Conservation (phyloP, 2,888 invertebrate species). For the Seira sanloemensis region DNA sequence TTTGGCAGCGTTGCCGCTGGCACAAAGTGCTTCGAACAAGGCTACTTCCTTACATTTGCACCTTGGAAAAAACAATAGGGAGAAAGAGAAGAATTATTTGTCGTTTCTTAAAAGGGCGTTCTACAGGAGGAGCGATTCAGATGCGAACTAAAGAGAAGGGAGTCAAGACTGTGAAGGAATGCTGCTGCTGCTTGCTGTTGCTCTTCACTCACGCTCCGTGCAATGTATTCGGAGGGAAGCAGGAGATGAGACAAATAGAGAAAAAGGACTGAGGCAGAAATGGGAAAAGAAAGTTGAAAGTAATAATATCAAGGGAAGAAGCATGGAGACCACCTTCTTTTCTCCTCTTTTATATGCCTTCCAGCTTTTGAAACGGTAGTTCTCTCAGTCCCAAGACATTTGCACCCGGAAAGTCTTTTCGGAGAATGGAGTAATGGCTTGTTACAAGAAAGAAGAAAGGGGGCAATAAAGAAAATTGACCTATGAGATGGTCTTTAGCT, state of each 20-base stretch:
- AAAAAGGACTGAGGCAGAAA: background rate
- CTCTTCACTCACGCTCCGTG: no score
- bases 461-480: constrained; percentile 48
- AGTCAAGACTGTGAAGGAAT: background rate
- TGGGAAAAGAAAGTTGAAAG: constrained; percentile 9
- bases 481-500: constrained; percentile 58
- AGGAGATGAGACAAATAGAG: constrained; percentile 1
- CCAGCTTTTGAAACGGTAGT: background rate
- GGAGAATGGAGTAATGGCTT: constrained; percentile 22
- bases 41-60: background rate
- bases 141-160: background rate
- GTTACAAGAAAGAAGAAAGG: constrained; percentile 17
- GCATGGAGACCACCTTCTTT: background rate
- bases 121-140: background rate
- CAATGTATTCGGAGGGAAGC: background rate
- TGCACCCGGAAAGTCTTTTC: no score
- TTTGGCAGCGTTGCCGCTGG: background rate
- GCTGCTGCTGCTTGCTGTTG: no score
- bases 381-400: constrained; percentile 46
- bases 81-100: background rate
- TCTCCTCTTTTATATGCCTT: background rate
- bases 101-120: constrained; percentile 7
- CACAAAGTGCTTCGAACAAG: background rate
- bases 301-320: constrained; percentile 8
- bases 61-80: background rate